phyloP scores from a whole-genome alignment of 2,888 invertebrate species.

The Rotaria macrura region DNA sequence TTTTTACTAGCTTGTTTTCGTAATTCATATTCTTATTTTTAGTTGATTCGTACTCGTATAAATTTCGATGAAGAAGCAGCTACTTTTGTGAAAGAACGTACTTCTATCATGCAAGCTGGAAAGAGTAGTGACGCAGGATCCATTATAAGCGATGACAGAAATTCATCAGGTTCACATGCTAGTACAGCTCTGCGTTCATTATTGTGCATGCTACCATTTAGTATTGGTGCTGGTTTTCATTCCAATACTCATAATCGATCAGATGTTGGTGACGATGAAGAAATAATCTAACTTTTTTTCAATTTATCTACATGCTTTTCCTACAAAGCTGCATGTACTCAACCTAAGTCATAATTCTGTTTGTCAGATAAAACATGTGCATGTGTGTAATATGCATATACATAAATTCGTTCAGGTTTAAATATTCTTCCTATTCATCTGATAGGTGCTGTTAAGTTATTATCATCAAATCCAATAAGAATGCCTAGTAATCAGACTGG shows the following conservation, averaged over 20 bases:
- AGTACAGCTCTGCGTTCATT: background rate
- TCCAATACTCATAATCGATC: background rate
- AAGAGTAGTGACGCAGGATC: background rate
- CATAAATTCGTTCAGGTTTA: too few relatives aligned
- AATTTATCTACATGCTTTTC: background rate
- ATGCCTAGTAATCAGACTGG: too few relatives aligned
- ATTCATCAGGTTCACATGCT: background rate
- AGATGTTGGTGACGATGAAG: background rate
- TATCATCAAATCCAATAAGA: too few relatives aligned
- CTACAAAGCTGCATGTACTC: background rate
- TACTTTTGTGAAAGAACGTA: background rate
- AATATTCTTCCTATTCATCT: too few relatives aligned
- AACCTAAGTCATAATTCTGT: background rate
- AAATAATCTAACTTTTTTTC: background rate
- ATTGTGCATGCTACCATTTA: background rate
- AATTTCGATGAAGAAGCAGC: background rate
- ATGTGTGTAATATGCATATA: too few relatives aligned
- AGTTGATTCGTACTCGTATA: conserved; percentile 6
- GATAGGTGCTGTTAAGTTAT: too few relatives aligned
- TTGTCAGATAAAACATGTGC: background rate
- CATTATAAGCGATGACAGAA: background rate
- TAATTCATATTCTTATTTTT: background rate
- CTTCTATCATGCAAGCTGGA: background rate
- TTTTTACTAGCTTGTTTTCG: background rate
- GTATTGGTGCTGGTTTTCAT: background rate